Evolutionary conservation across 2,888 invertebrate species (phyloP).

Genomic region (Microctonus aethiopoides): DNA sequence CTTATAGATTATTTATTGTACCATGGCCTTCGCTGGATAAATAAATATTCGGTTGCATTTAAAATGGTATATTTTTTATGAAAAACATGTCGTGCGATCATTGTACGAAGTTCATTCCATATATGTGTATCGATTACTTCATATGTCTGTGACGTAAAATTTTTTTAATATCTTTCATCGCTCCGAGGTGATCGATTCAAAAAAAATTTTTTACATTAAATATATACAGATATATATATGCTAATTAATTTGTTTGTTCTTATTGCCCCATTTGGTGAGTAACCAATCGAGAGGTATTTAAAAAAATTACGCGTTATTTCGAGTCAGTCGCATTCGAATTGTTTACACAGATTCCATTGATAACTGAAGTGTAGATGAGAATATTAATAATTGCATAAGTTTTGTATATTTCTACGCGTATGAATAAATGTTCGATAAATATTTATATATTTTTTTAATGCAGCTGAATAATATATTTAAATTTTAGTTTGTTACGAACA

Average conservation of each 20-base stretch:
- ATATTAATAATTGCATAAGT: not conserved
- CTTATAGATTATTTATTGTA: not conserved
- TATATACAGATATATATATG: too few relatives aligned
- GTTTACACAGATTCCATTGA: not conserved
- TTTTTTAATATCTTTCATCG: too few relatives aligned
- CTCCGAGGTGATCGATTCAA: too few relatives aligned
- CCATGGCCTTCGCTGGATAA: not conserved
- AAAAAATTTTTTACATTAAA: too few relatives aligned
- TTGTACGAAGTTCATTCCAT: conserved; percentile 11
- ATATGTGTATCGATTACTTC: not conserved
- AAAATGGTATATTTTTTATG: not conserved
- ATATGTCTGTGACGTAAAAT: not conserved
- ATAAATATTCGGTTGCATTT: not conserved
- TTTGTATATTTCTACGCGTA: not conserved
- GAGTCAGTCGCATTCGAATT: not conserved
- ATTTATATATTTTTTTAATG: too few relatives aligned
- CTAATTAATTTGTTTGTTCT: not conserved
- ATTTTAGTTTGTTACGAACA: too few relatives aligned
- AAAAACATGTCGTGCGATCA: not conserved
- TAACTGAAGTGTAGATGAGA: not conserved
- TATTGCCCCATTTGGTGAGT: not conserved
- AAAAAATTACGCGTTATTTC: not conserved
- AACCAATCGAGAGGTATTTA: not conserved
- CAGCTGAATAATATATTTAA: too few relatives aligned
- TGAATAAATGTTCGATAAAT: too few relatives aligned